Conservation (phyloP, 1,140 invertebrate species). For the Nephotettix cincticeps region DNA sequence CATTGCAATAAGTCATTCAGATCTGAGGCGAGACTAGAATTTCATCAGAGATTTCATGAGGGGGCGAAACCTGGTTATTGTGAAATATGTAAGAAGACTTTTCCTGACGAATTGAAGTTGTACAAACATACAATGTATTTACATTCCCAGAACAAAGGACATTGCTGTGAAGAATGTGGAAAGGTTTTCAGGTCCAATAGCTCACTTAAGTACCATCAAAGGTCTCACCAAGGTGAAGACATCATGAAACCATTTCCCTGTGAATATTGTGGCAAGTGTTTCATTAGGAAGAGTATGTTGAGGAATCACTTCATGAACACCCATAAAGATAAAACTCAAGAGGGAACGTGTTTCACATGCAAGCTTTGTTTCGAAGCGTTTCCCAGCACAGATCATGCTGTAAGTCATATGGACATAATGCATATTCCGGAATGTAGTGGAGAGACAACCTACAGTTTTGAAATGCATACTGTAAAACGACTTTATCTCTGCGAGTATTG, state of each 20-base stretch:
- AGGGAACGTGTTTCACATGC: constrained; percentile 36
- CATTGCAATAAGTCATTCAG: constrained; percentile 35
- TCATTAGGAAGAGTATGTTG: constrained; percentile 36
- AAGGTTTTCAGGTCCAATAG: constrained; percentile 34
- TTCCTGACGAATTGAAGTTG: constrained; percentile 33
- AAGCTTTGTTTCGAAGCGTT: constrained; percentile 37
- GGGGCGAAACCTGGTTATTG: constrained; percentile 30
- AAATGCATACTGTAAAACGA: constrained; percentile 30
- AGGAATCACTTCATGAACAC: constrained; percentile 34
- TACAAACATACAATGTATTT: constrained; percentile 35
- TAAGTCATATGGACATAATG: constrained; percentile 32
- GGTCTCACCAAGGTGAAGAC: constrained; percentile 31
- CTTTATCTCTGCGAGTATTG: constrained; percentile 38
- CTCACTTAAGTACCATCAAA: constrained; percentile 34
- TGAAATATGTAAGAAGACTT: constrained; percentile 33
- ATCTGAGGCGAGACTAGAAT: constrained; percentile 25
- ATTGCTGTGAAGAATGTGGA: constrained; percentile 37
- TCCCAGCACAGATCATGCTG: constrained; percentile 32
- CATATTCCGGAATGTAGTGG: constrained; percentile 27
- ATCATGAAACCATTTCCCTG: constrained; percentile 35
- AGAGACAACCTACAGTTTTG: constrained; percentile 32
- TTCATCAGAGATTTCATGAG: constrained; percentile 34
- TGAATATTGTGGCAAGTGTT: constrained; percentile 39
- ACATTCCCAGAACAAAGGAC: constrained; percentile 32
- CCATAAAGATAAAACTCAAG: constrained; percentile 32